Evolutionary conservation across 1,140 invertebrate species (phyloP), one percentile per base, ranked within the genome.

Genomic region (Potamilus streckersoni): DNA sequence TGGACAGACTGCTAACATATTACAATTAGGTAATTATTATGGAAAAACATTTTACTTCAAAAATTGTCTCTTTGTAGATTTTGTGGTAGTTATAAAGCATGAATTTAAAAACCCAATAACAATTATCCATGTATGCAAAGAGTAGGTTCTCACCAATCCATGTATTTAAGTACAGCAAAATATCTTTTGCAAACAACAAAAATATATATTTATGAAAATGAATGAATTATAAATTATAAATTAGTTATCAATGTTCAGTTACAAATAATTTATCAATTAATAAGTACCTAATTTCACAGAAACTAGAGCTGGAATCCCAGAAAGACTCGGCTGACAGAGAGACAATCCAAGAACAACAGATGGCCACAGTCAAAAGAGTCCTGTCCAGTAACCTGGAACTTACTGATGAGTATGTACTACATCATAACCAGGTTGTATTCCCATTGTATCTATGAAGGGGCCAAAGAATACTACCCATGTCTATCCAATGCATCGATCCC

Each of bases 371-470:
- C 17, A 78, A 81, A 60, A 81, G 76, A 79, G 85, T 85, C 20
- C 75, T 86, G 27, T 67, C 73, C 17, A 83, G 79, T 27, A 87
- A 84, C 69, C 68, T 87, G 62, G 86, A 87, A 63, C 76, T 87
- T 13, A 78, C 76, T 55, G 84, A 85, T 20, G 86, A 86, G 86
- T 87, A 73, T 82, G 86, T 81, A 23, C 16, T 27, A 13, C 14
- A 15, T 27, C 20, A 27, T 63, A 57, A 17, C 20, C n/a, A 27
- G 73, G 6, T 66, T 23, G 31, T 49, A 27, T 57, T n/a, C 19
- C n/a, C 38, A 23, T 31, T 31, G 27, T 61, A 66, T 11, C 20
- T n/a, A 49, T n/a, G 20, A 13, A 38, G 2, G n/a, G 27, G 13
- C 13, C 49, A 68, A 2, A 38, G 23, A n/a, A 49, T 70, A 70